Conservation (phyloP, 1,140 invertebrate genomes). For the Seison nebaliae region DNA sequence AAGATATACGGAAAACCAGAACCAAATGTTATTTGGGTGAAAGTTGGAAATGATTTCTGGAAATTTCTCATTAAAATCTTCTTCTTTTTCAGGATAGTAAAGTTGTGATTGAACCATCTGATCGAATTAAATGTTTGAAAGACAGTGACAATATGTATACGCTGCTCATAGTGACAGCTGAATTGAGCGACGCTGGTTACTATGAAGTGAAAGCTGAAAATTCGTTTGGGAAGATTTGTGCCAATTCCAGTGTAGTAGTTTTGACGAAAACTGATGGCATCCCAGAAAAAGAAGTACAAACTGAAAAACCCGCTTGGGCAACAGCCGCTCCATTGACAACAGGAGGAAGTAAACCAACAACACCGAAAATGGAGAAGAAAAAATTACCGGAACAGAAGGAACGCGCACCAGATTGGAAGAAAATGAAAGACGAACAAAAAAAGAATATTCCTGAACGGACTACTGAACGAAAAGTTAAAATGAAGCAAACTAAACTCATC, state of each 20-base stretch:
- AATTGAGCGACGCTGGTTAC: conserved; percentile 5
- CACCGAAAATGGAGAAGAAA: too few relatives aligned
- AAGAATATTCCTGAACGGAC: too few relatives aligned
- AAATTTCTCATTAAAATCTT: not conserved
- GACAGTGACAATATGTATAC: conserved; percentile 8
- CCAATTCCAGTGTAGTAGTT: conserved; percentile 8
- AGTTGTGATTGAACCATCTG: not conserved
- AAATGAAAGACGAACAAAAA: too few relatives aligned
- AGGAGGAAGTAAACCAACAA: not conserved
- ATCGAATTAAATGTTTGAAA: conserved; percentile 2
- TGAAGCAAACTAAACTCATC: not conserved
- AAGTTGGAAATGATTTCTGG: conserved; percentile 2
- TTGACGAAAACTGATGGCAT: conserved; percentile 7
- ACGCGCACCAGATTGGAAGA: too few relatives aligned
- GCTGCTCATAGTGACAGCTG: conserved; percentile 6
- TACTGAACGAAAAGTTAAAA: not conserved
- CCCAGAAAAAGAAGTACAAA: conserved; percentile 5
- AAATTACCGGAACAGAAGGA: too few relatives aligned
- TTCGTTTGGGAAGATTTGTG: conserved; percentile 9
- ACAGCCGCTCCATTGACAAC: not conserved
- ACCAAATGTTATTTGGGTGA: conserved; percentile 29
- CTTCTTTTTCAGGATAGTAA: not conserved
- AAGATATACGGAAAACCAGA: conserved; percentile 45
- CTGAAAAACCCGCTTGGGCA: conserved; percentile 2
- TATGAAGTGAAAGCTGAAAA: conserved; percentile 11